Base-by-base conservation (phyloP, 2,113 vertebrate genomes). In the Lutjanus erythropterus region DNA sequence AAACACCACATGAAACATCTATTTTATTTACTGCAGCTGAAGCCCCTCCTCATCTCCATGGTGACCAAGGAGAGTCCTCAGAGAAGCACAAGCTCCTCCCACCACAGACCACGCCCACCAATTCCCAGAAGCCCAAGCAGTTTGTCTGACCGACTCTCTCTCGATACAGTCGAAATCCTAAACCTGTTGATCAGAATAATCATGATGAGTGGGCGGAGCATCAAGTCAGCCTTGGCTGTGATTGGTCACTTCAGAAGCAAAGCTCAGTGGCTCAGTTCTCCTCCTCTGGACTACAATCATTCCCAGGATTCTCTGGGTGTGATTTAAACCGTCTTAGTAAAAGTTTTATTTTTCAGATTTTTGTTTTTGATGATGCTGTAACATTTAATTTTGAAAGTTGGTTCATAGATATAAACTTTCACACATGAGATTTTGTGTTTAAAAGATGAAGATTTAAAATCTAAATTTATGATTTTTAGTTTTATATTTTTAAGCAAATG, bases 1-100 rank as follows among this genome's bases (percentile, higher is more conserved):
- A 46, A 46, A 46, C 44, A 21, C 44, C 6, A n/a, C 21, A n/a
- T 9, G 3, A 7, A 53, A 53, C 11, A 2, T 47, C 3, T 18
- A n/a, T 19, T 9, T 59, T 2, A 10, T 23, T 16, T 10, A 19
- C 44, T 5, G 25, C 67, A 81, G 84, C 58, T 21, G 75, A 78
- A 21, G 12, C 21, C 3, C 35, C 46, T 0, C 4, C 65, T 15
- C 35, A 33, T 78, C 75, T 60, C 55, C 56, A 58, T 0, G 62
- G 29, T 0, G 58, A 81, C 69, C 83, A 69, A n/a, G 68, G 35
- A 21, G 78, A 62, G 12, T 15, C 61, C 0, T 23, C 47, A 5
- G 78, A 76, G 23, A 85, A 75, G 46, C 82, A 71, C 41, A 85
- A 67, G 58, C 74, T 27, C 37, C 62, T 46, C 69, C 69, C 71